phyloP scores from a whole-genome alignment of 37 sponge, comb jelly and placozoan genomes.

The Crambe crambe region DNA sequence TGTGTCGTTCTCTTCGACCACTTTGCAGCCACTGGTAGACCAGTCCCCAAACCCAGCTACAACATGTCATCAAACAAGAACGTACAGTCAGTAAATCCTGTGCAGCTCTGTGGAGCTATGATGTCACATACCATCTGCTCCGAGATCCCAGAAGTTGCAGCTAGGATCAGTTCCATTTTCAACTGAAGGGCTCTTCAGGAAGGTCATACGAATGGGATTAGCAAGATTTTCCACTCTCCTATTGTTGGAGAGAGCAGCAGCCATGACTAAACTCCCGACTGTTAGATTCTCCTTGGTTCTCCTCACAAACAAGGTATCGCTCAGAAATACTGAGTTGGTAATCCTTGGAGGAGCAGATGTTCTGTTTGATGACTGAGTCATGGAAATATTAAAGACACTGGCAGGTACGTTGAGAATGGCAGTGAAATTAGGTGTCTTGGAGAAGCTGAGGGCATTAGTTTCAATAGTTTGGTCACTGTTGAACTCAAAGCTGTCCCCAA shows the following conservation, averaged over 20 bases:
- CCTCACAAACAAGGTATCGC: slow-evolving; percentile 20
- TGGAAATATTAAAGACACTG: neutral
- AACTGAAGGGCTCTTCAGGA: slow-evolving; percentile 6
- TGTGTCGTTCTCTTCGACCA: neutral
- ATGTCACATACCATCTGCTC: slow-evolving; percentile 12
- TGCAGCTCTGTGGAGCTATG: too few species aligned
- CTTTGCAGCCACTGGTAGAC: slow-evolving; percentile 27
- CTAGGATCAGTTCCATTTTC: slow-evolving; percentile 3
- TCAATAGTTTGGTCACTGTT: slow-evolving; percentile 3
- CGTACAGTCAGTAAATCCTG: neutral
- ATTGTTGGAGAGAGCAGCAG: slow-evolving; percentile 6
- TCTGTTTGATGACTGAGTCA: neutral
- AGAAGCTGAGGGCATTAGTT: neutral
- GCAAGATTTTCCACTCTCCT: neutral
- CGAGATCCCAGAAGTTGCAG: slow-evolving; percentile 36
- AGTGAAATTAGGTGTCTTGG: neutral
- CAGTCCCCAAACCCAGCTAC: slow-evolving; percentile 42
- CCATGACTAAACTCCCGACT: slow-evolving; percentile 32
- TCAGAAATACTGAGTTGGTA: slow-evolving; percentile 6
- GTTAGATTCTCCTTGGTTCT: neutral
- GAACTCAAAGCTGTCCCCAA: neutral
- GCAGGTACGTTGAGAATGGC: neutral
- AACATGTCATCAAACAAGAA: neutral
- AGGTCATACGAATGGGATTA: neutral
- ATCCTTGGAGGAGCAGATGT: neutral